Percentiles rank a stretch among this genome's conserved stretches.
Evolutionary conservation across 2,888 invertebrate genomes (phyloP).

Genomic region (Polydrusus tereticollis): DNA sequence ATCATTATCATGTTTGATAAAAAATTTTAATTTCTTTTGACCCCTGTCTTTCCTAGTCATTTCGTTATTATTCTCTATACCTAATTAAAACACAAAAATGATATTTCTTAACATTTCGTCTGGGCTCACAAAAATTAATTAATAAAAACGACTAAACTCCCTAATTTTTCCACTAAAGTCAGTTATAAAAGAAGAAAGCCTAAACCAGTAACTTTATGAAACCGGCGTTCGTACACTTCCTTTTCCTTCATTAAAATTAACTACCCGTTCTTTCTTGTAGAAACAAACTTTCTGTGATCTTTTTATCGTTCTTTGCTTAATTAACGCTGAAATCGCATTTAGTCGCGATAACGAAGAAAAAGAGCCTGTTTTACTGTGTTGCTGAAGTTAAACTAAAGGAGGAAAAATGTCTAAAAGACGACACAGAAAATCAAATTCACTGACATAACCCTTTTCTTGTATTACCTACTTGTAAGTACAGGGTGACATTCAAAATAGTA

Average conservation of each 20-base stretch:
- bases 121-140: background rate
- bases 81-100: too few relatives aligned
- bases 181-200: constrained; percentile 6
- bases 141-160: background rate
- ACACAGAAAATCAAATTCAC: constrained; percentile 16
- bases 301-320: constrained; percentile 60
- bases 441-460: too few relatives aligned
- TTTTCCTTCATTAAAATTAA: constrained; percentile 57
- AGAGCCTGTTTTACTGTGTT: constrained; percentile 37
- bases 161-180: constrained; percentile 4
- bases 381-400: constrained; percentile 24
- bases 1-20: too few relatives aligned
- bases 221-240: constrained; percentile 31
- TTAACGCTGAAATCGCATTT: constrained; percentile 61
- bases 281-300: constrained; percentile 59
- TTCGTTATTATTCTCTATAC: too few relatives aligned
- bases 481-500: too few relatives aligned
- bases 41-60: too few relatives aligned
- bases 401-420: constrained; percentile 9
- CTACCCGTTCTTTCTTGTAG: constrained; percentile 58
- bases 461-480: too few relatives aligned
- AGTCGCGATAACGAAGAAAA: constrained; percentile 58
- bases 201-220: constrained; percentile 33
- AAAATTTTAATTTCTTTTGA: too few relatives aligned
- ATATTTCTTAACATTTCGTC: too few relatives aligned